These are phyloP conservation scores for Carcina quercana DNA, from an alignment of 2,888 invertebrate species.

Conservation along the genomic window DNA sequence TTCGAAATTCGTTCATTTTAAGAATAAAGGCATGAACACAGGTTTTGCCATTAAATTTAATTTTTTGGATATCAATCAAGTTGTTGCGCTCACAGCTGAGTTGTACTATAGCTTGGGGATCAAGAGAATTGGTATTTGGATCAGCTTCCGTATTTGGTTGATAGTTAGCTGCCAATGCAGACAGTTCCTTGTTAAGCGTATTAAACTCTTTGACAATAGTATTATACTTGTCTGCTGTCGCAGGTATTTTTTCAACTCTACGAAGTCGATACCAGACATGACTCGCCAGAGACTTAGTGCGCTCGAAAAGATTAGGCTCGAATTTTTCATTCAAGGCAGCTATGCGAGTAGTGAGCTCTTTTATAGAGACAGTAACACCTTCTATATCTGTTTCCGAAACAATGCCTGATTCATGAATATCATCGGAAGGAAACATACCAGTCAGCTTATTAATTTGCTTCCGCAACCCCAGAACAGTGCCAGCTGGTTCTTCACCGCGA, in stretches of 20 bases:
- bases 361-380: neutral
- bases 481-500: conserved; percentile 4
- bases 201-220: neutral
- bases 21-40: conserved; percentile 11
- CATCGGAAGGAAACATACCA: neutral
- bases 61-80: conserved; percentile 1
- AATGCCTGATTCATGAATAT: neutral
- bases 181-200: neutral
- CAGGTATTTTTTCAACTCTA: neutral
- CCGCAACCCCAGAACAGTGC: neutral
- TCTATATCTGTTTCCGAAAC: neutral
- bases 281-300: neutral
- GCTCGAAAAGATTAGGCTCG: neutral
- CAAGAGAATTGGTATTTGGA: no score
- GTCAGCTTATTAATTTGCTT: conserved; percentile 6
- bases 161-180: neutral
- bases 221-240: no score
- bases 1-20: conserved; percentile 5
- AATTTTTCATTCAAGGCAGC: neutral
- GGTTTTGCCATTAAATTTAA: conserved; percentile 10
- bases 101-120: no score
- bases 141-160: neutral
- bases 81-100: neutral
- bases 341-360: neutral
- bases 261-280: neutral